Percentiles rank a stretch among this genome's conserved stretches.
phyloP scores from a whole-genome alignment of 1,140 invertebrate species.

The Mizuhopecten yessoensis region DNA sequence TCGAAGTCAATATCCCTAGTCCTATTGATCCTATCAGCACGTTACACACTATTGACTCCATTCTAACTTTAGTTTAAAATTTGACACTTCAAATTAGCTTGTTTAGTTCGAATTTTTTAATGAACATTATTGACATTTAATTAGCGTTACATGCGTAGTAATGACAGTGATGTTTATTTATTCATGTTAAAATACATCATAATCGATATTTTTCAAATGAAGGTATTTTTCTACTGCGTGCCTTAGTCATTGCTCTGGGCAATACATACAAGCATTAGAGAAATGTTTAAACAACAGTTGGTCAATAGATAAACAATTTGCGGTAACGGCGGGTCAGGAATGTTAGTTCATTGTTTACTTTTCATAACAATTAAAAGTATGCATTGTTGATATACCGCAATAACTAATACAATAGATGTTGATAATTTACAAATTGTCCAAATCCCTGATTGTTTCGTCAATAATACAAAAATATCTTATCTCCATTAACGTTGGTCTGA shows the following conservation, averaged over 20 bases:
- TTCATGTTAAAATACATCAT: background rate
- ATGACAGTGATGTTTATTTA: background rate
- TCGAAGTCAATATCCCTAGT: constrained; percentile 15
- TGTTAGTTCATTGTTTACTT: background rate
- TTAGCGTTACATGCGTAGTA: background rate
- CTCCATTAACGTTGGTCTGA: no score
- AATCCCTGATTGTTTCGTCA: background rate
- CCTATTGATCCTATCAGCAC: background rate
- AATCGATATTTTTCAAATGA: constrained; percentile 20
- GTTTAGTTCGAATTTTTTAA: background rate
- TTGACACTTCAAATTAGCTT: constrained; percentile 28
- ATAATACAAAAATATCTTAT: background rate
- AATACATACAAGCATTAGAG: background rate
- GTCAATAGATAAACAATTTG: background rate
- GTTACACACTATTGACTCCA: constrained; percentile 8
- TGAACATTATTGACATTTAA: background rate
- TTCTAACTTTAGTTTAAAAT: constrained; percentile 21
- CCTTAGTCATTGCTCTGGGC: background rate
- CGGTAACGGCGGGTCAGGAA: background rate
- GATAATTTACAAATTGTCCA: background rate
- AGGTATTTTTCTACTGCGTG: background rate
- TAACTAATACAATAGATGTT: background rate
- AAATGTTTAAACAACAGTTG: background rate
- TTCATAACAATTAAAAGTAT: background rate
- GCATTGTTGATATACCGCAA: background rate